Percentiles rank a stretch among this genome's conserved stretches.
These are phyloP conservation scores for Mythimna loreyi DNA, from an alignment of 2,888 invertebrate genomes.

Conservation along the genomic window DNA sequence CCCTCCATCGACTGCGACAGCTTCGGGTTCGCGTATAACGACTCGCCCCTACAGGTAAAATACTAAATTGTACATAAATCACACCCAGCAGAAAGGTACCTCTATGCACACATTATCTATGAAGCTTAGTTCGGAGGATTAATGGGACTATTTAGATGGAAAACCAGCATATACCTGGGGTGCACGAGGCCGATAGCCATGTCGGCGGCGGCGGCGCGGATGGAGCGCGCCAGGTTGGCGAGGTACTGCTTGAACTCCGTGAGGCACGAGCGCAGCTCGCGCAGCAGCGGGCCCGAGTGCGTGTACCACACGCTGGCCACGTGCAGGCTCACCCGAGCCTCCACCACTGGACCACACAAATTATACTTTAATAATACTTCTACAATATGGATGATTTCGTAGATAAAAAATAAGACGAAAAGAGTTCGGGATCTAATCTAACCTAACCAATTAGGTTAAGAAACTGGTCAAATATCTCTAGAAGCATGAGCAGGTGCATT, in stretches of 20 bases:
- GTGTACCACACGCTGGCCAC: slow-evolving; percentile 98
- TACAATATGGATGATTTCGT: too few relatives aligned
- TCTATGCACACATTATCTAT: too few relatives aligned
- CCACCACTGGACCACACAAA: slow-evolving; percentile 69
- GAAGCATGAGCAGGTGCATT: too few relatives aligned
- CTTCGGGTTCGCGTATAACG: slow-evolving; percentile 90
- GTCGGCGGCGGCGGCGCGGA: slow-evolving; percentile 97
- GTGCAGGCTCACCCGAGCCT: slow-evolving; percentile 84
- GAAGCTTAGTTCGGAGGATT: too few relatives aligned
- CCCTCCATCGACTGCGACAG: slow-evolving; percentile 86
- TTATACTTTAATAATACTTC: too few relatives aligned
- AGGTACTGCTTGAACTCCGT: slow-evolving; percentile 97
- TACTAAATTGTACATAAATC: too few relatives aligned
- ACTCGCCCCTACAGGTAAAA: slow-evolving; percentile 83
- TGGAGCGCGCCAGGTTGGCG: slow-evolving; percentile 95
- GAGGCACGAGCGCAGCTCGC: slow-evolving; percentile 96
- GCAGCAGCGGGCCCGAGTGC: slow-evolving; percentile 96
- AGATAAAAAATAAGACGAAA: too few relatives aligned
- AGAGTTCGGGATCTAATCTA: too few relatives aligned
- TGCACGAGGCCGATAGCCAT: slow-evolving; percentile 97
- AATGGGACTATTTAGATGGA: too few relatives aligned
- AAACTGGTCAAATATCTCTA: too few relatives aligned
- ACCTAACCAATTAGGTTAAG: too few relatives aligned
- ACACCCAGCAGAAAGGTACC: too few relatives aligned
- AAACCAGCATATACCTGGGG: slow-evolving; percentile 87